Evolutionary conservation across 1,140 invertebrate genomes (phyloP).

Genomic region (Acromyrmex echinatior): DNA sequence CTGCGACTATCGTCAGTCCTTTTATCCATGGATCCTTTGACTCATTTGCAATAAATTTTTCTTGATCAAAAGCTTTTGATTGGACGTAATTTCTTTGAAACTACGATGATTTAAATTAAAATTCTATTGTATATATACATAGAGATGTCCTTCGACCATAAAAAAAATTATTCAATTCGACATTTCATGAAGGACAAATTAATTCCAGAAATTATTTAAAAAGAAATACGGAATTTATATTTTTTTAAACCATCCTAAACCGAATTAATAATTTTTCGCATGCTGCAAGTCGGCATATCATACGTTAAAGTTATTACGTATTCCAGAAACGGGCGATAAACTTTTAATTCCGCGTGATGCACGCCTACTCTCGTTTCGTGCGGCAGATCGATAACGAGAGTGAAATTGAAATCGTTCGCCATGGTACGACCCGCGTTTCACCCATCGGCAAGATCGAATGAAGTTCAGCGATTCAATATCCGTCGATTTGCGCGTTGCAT

Average conservation of each 20-base stretch:
- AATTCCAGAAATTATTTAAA: slow-evolving; percentile 12
- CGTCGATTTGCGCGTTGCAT: slow-evolving; percentile 46
- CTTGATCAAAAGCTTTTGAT: slow-evolving; percentile 34
- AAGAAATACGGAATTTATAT: not conserved
- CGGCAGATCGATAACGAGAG: slow-evolving; percentile 72
- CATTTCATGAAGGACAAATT: not conserved
- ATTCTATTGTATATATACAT: not conserved
- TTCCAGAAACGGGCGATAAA: slow-evolving; percentile 63
- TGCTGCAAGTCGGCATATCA: not conserved
- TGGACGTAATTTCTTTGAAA: slow-evolving; percentile 18
- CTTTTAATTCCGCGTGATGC: slow-evolving; percentile 73
- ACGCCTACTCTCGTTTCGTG: slow-evolving; percentile 59
- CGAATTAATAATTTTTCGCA: slow-evolving; percentile 20
- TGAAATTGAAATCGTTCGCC: slow-evolving; percentile 72
- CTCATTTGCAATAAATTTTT: slow-evolving; percentile 29
- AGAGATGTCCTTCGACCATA: not conserved
- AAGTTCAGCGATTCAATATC: slow-evolving; percentile 57
- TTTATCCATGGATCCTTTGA: slow-evolving; percentile 11
- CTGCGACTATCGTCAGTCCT: slow-evolving; percentile 4
- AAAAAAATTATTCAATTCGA: not conserved
- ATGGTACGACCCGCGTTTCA: slow-evolving; percentile 36
- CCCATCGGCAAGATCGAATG: slow-evolving; percentile 56
- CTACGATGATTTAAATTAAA: slow-evolving; percentile 18
- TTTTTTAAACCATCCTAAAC: no score
- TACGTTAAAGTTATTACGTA: slow-evolving; percentile 53